A percentile compares a stretch with the other conserved stretches of the same genome.
These are phyloP conservation scores for Rosalia funebris DNA, from an alignment of 2,888 invertebrate species.

Conservation along the genomic window DNA sequence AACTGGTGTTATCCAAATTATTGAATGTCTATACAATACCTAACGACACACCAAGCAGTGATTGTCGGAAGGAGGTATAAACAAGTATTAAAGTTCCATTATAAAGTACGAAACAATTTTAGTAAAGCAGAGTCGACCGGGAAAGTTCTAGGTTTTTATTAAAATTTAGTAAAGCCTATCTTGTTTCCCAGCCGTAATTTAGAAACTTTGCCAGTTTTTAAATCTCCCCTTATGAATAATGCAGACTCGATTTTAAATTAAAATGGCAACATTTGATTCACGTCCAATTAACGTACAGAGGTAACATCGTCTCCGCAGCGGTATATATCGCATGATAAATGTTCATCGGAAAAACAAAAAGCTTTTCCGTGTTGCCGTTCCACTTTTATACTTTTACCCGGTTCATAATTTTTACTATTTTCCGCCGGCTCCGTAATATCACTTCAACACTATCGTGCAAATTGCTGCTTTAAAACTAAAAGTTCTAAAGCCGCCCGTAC, in stretches of 20 bases:
- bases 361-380: conserved; percentile 48
- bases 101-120: conserved; percentile 41
- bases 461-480: conserved; percentile 27
- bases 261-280: conserved; percentile 26
- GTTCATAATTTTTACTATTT: conserved; percentile 51
- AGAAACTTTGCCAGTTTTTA: conserved; percentile 21
- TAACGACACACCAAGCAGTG: conserved; percentile 41
- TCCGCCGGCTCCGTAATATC: conserved; percentile 36
- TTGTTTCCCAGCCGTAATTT: conserved; percentile 24
- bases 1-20: too few species aligned
- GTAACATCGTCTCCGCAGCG: conserved; percentile 20
- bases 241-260: conserved; percentile 15
- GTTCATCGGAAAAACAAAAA: conserved; percentile 44
- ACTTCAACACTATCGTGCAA: conserved; percentile 23
- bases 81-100: conserved; percentile 41
- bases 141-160: conserved; percentile 37
- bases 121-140: conserved; percentile 33
- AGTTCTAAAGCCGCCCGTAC: conserved; percentile 9
- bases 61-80: conserved; percentile 40
- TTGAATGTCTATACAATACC: too few species aligned
- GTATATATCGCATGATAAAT: conserved; percentile 47
- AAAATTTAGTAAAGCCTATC: conserved; percentile 40
- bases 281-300: conserved; percentile 22
- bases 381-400: conserved; percentile 46
- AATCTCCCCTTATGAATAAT: conserved; percentile 7